Conservation (phyloP, 2,113 vertebrate genomes). For the Microtus pennsylvanicus region DNA sequence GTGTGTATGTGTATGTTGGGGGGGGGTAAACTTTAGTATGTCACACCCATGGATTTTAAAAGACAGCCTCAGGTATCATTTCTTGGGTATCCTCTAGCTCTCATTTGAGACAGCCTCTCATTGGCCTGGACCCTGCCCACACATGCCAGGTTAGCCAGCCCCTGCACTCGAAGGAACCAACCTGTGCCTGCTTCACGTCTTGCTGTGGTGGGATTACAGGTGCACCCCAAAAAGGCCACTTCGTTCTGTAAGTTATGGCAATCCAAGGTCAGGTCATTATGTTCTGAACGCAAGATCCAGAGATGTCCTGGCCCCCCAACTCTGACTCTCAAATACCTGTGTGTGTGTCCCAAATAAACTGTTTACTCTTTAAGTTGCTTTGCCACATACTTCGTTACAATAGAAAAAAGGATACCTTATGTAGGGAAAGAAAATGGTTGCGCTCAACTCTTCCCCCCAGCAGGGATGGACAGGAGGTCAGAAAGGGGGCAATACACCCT, state of each 20-base stretch:
- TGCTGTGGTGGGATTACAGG: not conserved
- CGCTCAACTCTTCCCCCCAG: not conserved
- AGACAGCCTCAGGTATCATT: not conserved
- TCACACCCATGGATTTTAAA: not conserved
- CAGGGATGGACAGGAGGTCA: not conserved
- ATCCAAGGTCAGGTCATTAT: not conserved
- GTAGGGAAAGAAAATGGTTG: not conserved
- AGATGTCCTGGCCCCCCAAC: not conserved
- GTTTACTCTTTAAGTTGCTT: not conserved
- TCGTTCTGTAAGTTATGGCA: not conserved
- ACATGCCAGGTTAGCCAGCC: too few species aligned
- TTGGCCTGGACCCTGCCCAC: not conserved
- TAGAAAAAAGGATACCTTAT: not conserved
- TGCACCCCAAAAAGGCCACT: not conserved
- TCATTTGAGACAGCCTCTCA: too few species aligned
- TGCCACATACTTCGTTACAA: not conserved
- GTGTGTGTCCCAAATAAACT: too few species aligned
- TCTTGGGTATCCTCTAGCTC: not conserved
- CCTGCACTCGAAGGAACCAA: too few species aligned
- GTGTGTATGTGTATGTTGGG: too few species aligned
- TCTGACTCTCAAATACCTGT: not conserved
- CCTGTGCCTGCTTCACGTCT: not conserved
- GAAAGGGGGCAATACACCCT: not conserved
- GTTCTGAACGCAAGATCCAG: not conserved
- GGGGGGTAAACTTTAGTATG: too few species aligned